Percentiles rank a stretch among this genome's conserved stretches.
Conservation (phyloP, 2,888 invertebrate species). For the Adelphocoris suturalis region DNA sequence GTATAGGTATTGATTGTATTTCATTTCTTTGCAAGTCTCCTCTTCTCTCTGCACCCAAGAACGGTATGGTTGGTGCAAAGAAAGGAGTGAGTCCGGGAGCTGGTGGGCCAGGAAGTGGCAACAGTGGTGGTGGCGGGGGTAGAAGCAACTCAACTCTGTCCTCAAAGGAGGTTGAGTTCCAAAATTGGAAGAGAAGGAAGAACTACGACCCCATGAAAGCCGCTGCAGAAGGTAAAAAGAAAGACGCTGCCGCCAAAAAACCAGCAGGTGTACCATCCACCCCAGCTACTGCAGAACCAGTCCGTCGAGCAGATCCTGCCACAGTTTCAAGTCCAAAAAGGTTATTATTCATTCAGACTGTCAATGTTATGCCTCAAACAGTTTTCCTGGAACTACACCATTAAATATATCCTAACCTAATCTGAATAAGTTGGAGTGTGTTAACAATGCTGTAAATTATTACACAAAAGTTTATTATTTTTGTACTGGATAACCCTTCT, state of each 20-base stretch:
- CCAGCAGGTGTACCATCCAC: constrained; percentile 57
- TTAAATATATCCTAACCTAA: no score
- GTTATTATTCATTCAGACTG: constrained; percentile 74
- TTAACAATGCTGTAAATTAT: no score
- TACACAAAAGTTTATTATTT: no score
- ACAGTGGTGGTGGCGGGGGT: constrained; percentile 82
- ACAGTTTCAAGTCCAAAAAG: constrained; percentile 77
- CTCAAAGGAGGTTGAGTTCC: constrained; percentile 90
- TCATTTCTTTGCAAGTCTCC: no score
- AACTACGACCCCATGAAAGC: constrained; percentile 97
- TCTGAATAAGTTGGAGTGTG: no score
- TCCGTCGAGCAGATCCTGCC: constrained; percentile 7
- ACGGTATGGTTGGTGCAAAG: constrained; percentile 57
- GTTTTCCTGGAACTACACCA: no score
- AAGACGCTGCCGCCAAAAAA: constrained; percentile 77
- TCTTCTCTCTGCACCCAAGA: constrained; percentile 71
- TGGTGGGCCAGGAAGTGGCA: constrained; percentile 77
- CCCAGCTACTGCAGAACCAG: constrained; percentile 5
- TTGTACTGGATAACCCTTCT: no score
- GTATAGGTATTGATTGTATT: background rate
- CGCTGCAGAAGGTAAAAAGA: constrained; percentile 90
- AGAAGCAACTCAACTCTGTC: constrained; percentile 86
- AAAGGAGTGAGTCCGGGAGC: constrained; percentile 76
- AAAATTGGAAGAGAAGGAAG: constrained; percentile 97
- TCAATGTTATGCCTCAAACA: no score